These are phyloP conservation scores for Lacanobia oleracea DNA, from an alignment of 2,888 invertebrate genomes.

Conservation along the genomic window DNA sequence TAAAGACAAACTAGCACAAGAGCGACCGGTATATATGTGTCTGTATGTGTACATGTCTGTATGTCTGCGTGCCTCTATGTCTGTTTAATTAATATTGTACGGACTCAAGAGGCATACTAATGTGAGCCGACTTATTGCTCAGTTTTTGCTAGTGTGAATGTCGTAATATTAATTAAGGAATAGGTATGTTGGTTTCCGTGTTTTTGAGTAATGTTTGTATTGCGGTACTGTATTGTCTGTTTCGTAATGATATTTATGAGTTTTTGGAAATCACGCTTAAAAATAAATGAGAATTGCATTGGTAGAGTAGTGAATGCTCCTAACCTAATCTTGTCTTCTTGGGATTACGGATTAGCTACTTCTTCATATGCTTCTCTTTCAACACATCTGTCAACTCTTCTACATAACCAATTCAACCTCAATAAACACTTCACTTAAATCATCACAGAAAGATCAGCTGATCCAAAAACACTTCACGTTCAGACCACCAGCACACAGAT, in stretches of 20 bases:
- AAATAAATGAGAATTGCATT: neutral
- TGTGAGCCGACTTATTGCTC: conserved; percentile 28
- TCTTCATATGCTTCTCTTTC: neutral
- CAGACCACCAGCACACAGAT: conserved; percentile 14
- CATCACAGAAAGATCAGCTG: conserved; percentile 25
- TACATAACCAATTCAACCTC: neutral
- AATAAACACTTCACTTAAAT: neutral
- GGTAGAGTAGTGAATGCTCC: neutral
- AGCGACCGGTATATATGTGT: conserved; percentile 68
- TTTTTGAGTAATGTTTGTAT: conserved; percentile 21
- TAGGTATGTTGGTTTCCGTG: conserved; percentile 24
- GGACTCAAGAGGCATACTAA: conserved; percentile 65
- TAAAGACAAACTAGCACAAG: conserved; percentile 76
- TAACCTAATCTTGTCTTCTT: neutral
- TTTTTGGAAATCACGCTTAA: neutral
- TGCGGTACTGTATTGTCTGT: conserved; percentile 26
- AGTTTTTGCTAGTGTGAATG: conserved; percentile 41
- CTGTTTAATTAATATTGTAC: conserved; percentile 71
- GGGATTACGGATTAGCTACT: neutral
- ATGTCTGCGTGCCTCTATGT: conserved; percentile 49
- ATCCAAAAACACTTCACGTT: conserved; percentile 12
- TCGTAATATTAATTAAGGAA: conserved; percentile 48
- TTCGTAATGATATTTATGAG: conserved; percentile 5
- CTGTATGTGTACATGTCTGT: conserved; percentile 58
- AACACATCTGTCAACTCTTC: neutral